A percentile compares a stretch with the other conserved stretches of the same genome.
phyloP scores from a whole-genome alignment of 2,113 vertebrate genomes.

The Hiodon alosoides region DNA sequence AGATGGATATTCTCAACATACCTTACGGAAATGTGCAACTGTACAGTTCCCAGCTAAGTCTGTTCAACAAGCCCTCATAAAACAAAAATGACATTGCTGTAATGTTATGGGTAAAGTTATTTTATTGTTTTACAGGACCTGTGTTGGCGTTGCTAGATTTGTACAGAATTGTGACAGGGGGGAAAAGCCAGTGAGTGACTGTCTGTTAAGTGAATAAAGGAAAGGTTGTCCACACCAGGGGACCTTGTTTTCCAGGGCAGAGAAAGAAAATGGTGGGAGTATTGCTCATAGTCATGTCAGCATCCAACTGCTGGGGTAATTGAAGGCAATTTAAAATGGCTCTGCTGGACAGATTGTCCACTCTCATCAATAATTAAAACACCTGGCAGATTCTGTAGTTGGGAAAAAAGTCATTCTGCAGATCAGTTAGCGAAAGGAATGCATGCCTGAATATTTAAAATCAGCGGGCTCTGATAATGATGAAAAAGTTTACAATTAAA shows the following conservation, averaged over 20 bases:
- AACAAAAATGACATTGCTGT: too few species aligned
- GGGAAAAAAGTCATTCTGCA: background rate
- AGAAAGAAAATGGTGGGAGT: background rate
- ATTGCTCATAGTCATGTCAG: background rate
- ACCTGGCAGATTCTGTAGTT: background rate
- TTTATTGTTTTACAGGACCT: too few species aligned
- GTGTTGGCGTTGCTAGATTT: background rate
- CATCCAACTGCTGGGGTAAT: background rate
- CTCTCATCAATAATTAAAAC: conserved; percentile 14
- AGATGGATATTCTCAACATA: too few species aligned
- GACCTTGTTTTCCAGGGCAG: background rate
- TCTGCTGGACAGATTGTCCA: background rate
- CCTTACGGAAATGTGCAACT: too few species aligned
- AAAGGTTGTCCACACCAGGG: background rate
- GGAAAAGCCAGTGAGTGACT: background rate
- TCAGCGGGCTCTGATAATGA: background rate
- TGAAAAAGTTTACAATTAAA: background rate
- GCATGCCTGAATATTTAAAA: background rate
- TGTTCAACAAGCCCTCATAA: too few species aligned
- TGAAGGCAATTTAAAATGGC: background rate
- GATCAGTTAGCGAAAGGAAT: background rate
- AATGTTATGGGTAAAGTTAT: too few species aligned
- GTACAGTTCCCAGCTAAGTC: too few species aligned
- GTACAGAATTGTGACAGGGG: background rate
- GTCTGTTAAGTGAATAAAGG: background rate